Evolutionary conservation across 2,888 invertebrate genomes (phyloP).

Genomic region (Sinhomidia bicolor): DNA sequence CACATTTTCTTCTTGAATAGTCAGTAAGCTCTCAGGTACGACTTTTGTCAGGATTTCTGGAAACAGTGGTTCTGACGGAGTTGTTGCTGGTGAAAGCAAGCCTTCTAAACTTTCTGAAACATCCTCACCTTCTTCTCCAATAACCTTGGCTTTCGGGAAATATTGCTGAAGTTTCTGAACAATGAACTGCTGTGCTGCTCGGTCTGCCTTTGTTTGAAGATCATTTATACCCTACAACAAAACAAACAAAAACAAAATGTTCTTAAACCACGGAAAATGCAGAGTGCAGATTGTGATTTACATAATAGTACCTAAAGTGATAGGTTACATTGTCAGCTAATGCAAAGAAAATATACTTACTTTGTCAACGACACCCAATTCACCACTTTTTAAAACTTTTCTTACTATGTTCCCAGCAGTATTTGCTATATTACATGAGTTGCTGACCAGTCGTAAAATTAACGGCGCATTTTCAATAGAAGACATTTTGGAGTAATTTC

Average conservation of each 20-base stretch:
- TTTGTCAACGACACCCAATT: conserved; percentile 96
- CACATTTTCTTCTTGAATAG: conserved; percentile 88
- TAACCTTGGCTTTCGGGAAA: conserved; percentile 92
- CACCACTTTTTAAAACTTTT: conserved; percentile 94
- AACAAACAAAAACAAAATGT: too few relatives aligned
- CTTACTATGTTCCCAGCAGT: conserved; percentile 94
- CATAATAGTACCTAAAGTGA: too few relatives aligned
- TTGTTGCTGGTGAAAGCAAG: conserved; percentile 72
- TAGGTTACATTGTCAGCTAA: too few relatives aligned
- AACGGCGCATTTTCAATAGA: conserved; percentile 83
- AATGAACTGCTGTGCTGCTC: conserved; percentile 96
- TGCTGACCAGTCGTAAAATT: conserved; percentile 88
- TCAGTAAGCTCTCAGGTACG: conserved; percentile 74
- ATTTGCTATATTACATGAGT: conserved; percentile 90
- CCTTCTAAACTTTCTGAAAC: conserved; percentile 81
- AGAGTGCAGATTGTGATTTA: too few relatives aligned
- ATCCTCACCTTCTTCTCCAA: conserved; percentile 92
- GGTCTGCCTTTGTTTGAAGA: conserved; percentile 98
- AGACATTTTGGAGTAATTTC: conserved; percentile 45
- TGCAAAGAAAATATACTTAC: conserved; percentile 82
- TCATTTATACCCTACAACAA: conserved; percentile 91
- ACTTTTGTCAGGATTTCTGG: conserved; percentile 85
- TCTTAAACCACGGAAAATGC: too few relatives aligned
- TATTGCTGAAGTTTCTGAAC: conserved; percentile 91
- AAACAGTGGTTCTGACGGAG: conserved; percentile 83